Evolutionary conservation across 2,797 vertebrate species (phyloP), one percentile per base, ranked within the genome.

Genomic region (Diplodus sargus): DNA sequence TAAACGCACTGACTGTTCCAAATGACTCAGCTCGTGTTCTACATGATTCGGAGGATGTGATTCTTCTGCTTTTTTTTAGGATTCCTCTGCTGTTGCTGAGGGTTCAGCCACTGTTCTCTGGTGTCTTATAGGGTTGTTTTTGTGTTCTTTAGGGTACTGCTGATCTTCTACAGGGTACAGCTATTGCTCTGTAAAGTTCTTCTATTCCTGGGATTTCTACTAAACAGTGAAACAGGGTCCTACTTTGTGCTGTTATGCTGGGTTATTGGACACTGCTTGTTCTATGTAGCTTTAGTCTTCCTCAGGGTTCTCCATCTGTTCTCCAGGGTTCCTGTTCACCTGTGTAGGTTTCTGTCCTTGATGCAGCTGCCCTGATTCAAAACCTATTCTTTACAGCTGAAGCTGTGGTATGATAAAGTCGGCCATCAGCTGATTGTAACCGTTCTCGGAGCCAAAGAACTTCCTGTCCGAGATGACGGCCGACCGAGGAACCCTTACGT

Each of bases 401-500:
- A 97, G 91, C 94, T 99, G 72, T 98, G 97, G 96, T 98, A 97
- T 76, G 97, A 99, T 92, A 97, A 97, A 91, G 96, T 97, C 60
- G 97, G 97, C 85, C 96, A 98, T 91, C 98, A 99, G 89, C 95
- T 99, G 88, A 97, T 99, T 74, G 97, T 98, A 88, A 99, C 98
- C 22, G 95, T 99, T 92, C 93, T 99, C 78, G 97, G 97, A 91
- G 97, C 98, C 85, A 99, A 98, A 92, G 97, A 98, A 91, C 96
- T 99, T 91, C 97, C 95, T 89, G 95, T 95, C 81, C 95, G 96
- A 81, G 97, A 97, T 66, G 98, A 99, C 63, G 96, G 97, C 34
- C 95, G 98, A 53, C 97, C 97, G 30, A 94, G 97, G 79, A 99
- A 99, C 93, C 97, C 97, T 74, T 99, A 98, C 13, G 96, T 98